phyloP scores from a whole-genome alignment of 2,113 vertebrate genomes.

The Anas platyrhynchos region DNA sequence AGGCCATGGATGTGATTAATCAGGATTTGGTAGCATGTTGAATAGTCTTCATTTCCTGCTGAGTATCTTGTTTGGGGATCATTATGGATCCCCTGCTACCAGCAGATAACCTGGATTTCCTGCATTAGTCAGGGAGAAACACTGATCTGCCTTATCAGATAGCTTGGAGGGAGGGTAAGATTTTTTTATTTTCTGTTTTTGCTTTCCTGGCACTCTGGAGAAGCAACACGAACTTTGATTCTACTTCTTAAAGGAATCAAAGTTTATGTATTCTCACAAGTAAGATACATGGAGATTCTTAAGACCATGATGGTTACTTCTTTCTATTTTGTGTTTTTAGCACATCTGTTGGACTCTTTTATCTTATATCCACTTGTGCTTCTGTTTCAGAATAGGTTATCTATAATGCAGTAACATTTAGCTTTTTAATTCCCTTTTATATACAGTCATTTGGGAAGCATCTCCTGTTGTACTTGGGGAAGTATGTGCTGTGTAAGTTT shows the following conservation, averaged over 20 bases:
- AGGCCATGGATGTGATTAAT: not conserved
- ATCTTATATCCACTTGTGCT: not conserved
- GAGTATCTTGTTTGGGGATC: not conserved
- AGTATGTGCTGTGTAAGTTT: not conserved
- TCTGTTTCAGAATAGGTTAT: not conserved
- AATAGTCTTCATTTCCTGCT: not conserved
- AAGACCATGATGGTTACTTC: not conserved
- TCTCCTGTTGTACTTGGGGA: not conserved
- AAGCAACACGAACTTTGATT: not conserved
- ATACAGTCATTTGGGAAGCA: not conserved
- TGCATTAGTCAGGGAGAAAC: not conserved
- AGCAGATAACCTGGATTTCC: not conserved
- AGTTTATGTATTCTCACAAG: not conserved
- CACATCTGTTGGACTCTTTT: not conserved
- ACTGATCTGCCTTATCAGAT: not conserved
- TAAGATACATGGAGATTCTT: not conserved
- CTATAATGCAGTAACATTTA: not conserved
- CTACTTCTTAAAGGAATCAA: not conserved
- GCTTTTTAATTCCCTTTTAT: not conserved
- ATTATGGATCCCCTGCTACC: not conserved
- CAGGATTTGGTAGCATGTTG: not conserved
- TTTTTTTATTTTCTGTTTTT: not conserved
- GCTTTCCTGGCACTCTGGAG: not conserved
- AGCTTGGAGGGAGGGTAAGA: not conserved
- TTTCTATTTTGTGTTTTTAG: not conserved